A percentile compares a stretch with the other conserved stretches of the same genome.
Conservation (phyloP, 2,113 vertebrate species). For the Melanocharis versteri region DNA sequence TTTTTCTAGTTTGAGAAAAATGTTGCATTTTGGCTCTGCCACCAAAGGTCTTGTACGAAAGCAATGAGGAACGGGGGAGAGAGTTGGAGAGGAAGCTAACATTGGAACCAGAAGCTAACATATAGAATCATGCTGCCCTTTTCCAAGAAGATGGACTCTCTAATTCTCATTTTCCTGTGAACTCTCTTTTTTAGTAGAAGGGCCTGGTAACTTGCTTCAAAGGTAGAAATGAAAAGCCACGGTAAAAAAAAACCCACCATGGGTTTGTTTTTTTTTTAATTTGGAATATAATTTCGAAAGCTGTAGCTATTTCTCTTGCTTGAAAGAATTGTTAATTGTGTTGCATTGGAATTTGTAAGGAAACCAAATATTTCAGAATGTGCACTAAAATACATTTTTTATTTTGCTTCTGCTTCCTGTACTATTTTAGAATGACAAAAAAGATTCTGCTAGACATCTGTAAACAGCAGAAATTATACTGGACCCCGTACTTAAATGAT, state of each 20-base stretch:
- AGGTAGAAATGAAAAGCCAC: neutral
- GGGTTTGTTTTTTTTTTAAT: neutral
- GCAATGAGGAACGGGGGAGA: neutral
- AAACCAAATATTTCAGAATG: neutral
- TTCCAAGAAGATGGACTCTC: neutral
- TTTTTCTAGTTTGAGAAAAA: neutral
- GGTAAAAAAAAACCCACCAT: neutral
- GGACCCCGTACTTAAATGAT: constrained; percentile 87
- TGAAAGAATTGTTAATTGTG: neutral
- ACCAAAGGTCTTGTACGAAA: neutral
- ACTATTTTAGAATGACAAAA: constrained; percentile 86
- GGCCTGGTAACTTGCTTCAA: neutral
- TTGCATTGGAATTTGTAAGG: neutral
- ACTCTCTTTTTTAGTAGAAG: neutral
- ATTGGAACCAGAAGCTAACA: neutral
- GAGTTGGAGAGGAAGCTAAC: neutral
- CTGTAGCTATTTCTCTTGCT: neutral
- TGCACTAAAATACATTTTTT: neutral
- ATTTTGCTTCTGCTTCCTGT: neutral
- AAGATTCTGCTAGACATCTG: constrained; percentile 83
- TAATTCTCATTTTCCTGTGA: neutral
- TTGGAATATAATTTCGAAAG: neutral
- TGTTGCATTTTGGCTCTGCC: neutral
- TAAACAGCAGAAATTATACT: constrained; percentile 87
- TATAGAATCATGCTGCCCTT: neutral